Percentiles rank a stretch among this genome's conserved stretches.
Conservation (phyloP, 2,797 vertebrate species). For the Pempheris klunzingeri region DNA sequence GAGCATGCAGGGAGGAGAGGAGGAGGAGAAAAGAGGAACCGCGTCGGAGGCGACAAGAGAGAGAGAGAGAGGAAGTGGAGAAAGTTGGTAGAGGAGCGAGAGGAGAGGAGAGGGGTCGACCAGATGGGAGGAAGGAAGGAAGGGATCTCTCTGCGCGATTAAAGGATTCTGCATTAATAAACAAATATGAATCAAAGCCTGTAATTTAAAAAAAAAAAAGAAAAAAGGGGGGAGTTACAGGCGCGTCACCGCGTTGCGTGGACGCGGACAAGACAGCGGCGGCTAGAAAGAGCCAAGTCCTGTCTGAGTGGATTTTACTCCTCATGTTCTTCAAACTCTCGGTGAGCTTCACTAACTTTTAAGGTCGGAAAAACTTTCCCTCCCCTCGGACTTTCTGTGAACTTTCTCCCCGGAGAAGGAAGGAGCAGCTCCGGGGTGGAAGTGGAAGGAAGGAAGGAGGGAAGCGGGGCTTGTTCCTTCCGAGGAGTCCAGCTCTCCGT, state of each 20-base stretch:
- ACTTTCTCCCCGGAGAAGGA: slow-evolving; percentile 58
- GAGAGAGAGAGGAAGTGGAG: slow-evolving; percentile 70
- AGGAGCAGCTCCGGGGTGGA: slow-evolving; percentile 23
- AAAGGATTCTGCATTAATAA: slow-evolving; percentile 59
- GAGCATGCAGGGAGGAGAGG: slow-evolving; percentile 82
- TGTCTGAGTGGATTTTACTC: slow-evolving; percentile 45
- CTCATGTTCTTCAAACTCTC: slow-evolving; percentile 63
- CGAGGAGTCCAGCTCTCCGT: slow-evolving; percentile 65
- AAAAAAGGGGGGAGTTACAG: slow-evolving; percentile 5
- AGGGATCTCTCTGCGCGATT: slow-evolving; percentile 60
- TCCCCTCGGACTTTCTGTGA: slow-evolving; percentile 5
- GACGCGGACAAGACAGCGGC: slow-evolving; percentile 63
- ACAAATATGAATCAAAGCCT: slow-evolving; percentile 56
- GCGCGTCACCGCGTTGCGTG: slow-evolving; percentile 65
- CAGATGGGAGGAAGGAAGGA: slow-evolving; percentile 76
- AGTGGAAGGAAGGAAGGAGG: slow-evolving; percentile 45
- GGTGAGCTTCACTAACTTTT: slow-evolving; percentile 36
- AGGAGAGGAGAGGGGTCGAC: slow-evolving; percentile 36
- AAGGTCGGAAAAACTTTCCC: slow-evolving; percentile 8
- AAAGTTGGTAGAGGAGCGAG: slow-evolving; percentile 66
- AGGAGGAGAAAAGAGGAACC: slow-evolving; percentile 67
- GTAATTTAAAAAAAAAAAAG: slow-evolving; percentile 14
- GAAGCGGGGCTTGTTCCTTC: slow-evolving; percentile 40
- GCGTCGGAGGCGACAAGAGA: slow-evolving; percentile 64
- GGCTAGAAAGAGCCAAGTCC: slow-evolving; percentile 20